Base-by-base conservation (phyloP, 1,140 invertebrate genomes). In the Bilobella aurantiaca region DNA sequence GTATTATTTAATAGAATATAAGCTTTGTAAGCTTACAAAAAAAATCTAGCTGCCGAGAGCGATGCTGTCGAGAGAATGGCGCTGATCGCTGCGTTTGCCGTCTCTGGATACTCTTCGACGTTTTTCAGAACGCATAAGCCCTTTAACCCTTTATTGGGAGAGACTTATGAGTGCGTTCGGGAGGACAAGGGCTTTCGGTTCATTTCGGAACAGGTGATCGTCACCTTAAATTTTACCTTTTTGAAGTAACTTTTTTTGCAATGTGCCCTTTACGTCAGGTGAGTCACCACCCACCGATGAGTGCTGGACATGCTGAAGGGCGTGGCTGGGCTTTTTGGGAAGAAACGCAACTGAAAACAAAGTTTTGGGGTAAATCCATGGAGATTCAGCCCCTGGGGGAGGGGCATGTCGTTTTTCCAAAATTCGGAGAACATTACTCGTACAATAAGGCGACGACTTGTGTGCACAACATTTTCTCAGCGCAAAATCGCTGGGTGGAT, bases 341-440 rank as follows among this genome's bases (percentile, higher is more conserved):
- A 82, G 86, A 88, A 74, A 83, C 85, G 1, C 79, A 87, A 69
- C 88, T 91, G 67, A 90, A 90, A 78, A 88, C 89, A 28, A 90
- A 90, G 77, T 93, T 93, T 79, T 93, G 90, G 89, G 90, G 90
- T 63, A 92, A 91, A 78, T 91, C 88, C 31, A 89, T 93, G 82
- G 89, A 92, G 79, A 88, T 92, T 75, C 87, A 90, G 74, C 90
- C 90, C 0, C 82, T 87, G 34, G 89, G 89, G 58, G 75, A 76
- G 49, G 75, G 81, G 53, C 73, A 76, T 58, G 68, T 76, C 27
- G 60, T 71, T 37, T 68, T 74, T 37, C 77, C 78, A 28, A 81
- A 80, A 76, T 78, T 74, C 70, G 73, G 74, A 30, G 85, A 89
- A 74, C 81, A 86, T 71, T 91, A 90, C 74, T 81, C 80, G 37